Base-by-base conservation (phyloP, 2,113 vertebrate genomes). In the Hydrolagus affinis region DNA sequence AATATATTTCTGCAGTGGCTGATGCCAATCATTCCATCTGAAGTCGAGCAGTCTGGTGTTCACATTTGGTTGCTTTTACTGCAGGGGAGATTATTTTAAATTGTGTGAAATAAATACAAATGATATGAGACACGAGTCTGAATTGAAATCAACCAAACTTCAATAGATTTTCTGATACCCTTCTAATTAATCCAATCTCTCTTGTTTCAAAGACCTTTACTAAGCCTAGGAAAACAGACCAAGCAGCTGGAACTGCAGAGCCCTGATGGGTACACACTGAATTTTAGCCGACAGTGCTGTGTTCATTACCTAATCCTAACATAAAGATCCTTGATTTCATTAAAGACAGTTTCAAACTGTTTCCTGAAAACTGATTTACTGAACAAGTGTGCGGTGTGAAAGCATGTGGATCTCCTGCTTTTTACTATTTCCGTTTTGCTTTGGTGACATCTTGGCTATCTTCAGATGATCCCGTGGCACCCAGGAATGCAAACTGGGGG, bases 251-350 rank as follows among this genome's bases (percentile, higher is more conserved):
- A 60, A 6, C 6, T 3, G 44, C 44, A 44, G 44, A 44, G 44
- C 56, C 6, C 11, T 77, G 0, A 30, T 68, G 62, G 78, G 14
- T 10, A 8, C n/a, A 83, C 19, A 10, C 21, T 68, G 78, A 83
- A 83, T 83, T 83, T 83, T 83, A 83, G 78, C 78, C 78, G 78
- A 83, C 78, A 68, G 15, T 66, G 17, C 2, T 75, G 73, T 57
- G 8, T 68, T 83, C 78, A 68, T 83, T 83, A 28, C 66, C 21
- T 62, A 66, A 66, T 66, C 28, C 66, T 68, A 83, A 83, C 78
- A 83, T 25, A 25, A 30, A n/a, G 32, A 66, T 30, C 25, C 25
- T 83, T 83, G 28, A 83, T 15, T 83, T 83, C 78, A 66, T 66
- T 83, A 59, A 8, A 30, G 21, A 80, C 21, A 64, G 44, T 64